Evolutionary conservation across 2,113 vertebrate species (phyloP), one percentile per base, ranked within the genome.

Genomic region (Thermophis baileyi): DNA sequence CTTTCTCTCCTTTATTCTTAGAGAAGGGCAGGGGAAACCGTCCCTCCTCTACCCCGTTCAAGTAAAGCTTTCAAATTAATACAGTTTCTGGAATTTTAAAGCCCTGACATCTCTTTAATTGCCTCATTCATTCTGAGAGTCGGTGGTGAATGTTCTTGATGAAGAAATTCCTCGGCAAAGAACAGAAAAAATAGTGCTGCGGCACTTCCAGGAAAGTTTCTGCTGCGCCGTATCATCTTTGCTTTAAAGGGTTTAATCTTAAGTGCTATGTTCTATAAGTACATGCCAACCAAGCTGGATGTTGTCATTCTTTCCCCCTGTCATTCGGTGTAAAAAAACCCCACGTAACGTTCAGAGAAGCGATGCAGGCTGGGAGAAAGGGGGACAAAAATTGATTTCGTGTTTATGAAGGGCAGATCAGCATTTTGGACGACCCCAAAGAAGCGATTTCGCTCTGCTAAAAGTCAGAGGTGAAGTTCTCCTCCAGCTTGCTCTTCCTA

Each of bases 251-350:
- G 54, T 44, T 46, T 87, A 30, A 57, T 57, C 54, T 54, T 91
- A 91, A 91, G 74, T 57, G 90, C 90, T 24, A 53, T 57, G 81
- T 87, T 86, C 85, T 87, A 27, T 60, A 87, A 53, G 40, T 91
- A 44, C 53, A n/a, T 87, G 74, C 50, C 90, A 91, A 91, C 46
- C 30, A 91, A 55, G 85, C 74, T 69, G 85, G 90, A 85, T 85
- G 53, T 85, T 54, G 74, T 55, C 85, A 91, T 86, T 57, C 27
- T 49, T 86, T n/a, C 22, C 63, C 46, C 51, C n/a, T 86, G 90
- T 22, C 30, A 44, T 44, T 91, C 18, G 6, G 49, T 24, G 30
- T 57, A 57, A 57, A 57, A 81, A 20, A 86, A 35, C 16, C 74
- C 16, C 74, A 47, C 5, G 0, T 20, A 1, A 27, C 3, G 25